Percentiles rank a stretch among this genome's conserved stretches.
phyloP scores from a whole-genome alignment of 2,113 vertebrate genomes.

The Alectura lathami region DNA sequence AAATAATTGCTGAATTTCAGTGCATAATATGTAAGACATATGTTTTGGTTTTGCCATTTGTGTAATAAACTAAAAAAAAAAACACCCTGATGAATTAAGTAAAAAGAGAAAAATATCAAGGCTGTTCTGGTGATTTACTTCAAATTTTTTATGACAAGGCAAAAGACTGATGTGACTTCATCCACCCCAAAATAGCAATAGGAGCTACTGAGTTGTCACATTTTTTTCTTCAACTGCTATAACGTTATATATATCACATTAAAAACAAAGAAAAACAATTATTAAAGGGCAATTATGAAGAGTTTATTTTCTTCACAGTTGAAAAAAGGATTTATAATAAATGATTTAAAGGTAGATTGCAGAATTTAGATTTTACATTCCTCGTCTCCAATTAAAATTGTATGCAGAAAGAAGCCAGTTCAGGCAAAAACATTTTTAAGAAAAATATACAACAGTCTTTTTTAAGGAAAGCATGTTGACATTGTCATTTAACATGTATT shows the following conservation, averaged over 20 bases:
- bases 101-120: background rate
- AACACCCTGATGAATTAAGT: background rate
- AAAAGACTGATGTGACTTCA: background rate
- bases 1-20: background rate
- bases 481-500: background rate
- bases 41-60: background rate
- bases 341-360: background rate
- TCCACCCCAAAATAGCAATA: background rate
- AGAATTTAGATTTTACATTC: background rate
- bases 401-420: background rate
- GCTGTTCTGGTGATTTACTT: background rate
- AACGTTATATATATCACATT: background rate
- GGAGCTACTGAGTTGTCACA: background rate
- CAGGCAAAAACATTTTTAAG: background rate
- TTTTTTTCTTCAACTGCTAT: background rate
- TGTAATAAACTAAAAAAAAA: too few species aligned
- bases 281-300: background rate
- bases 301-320: background rate
- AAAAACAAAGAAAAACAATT: background rate
- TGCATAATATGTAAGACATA: background rate
- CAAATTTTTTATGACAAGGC: background rate
- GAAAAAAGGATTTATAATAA: slow-evolving; percentile 15
- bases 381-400: background rate
- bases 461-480: background rate
- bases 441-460: background rate